Percentiles rank a stretch among this genome's conserved stretches.
These are phyloP conservation scores for Chouioia cunea DNA, from an alignment of 2,888 invertebrate genomes.

Conservation along the genomic window DNA sequence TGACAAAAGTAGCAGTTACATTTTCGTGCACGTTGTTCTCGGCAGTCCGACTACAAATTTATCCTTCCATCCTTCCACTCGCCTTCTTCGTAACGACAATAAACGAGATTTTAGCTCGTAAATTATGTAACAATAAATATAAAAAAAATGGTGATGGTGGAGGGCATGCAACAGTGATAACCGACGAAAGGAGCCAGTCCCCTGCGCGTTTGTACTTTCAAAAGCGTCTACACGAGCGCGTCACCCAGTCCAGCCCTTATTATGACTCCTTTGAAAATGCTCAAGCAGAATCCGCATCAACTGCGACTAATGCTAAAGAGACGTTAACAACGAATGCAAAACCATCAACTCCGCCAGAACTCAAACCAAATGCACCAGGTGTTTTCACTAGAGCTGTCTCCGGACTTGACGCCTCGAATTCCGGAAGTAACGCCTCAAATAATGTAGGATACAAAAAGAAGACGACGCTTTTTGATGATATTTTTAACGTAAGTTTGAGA, in stretches of 20 bases:
- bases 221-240: constrained; percentile 52
- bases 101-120: too few relatives aligned
- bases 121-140: too few relatives aligned
- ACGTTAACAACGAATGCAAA: neutral
- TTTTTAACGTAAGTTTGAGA: constrained; percentile 73
- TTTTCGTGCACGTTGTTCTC: too few relatives aligned
- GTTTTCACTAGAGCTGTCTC: constrained; percentile 8
- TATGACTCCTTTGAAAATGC: neutral
- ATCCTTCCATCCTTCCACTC: too few relatives aligned
- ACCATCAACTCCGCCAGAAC: neutral
- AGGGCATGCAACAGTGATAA: constrained; percentile 1
- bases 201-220: constrained; percentile 57
- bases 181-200: constrained; percentile 31
- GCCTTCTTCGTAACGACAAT: too few relatives aligned
- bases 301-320: neutral
- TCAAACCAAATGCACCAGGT: neutral
- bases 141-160: constrained; percentile 1
- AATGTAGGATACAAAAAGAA: constrained; percentile 14
- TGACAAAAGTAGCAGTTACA: too few relatives aligned
- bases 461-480: constrained; percentile 71
- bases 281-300: neutral
- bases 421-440: neutral
- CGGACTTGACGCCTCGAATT: neutral
- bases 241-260: constrained; percentile 39
- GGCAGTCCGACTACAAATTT: too few relatives aligned